A percentile compares a stretch with the other conserved stretches of the same genome.
These are phyloP conservation scores for Drosophila dunni DNA, from an alignment of 1,140 invertebrate species.

Conservation along the genomic window DNA sequence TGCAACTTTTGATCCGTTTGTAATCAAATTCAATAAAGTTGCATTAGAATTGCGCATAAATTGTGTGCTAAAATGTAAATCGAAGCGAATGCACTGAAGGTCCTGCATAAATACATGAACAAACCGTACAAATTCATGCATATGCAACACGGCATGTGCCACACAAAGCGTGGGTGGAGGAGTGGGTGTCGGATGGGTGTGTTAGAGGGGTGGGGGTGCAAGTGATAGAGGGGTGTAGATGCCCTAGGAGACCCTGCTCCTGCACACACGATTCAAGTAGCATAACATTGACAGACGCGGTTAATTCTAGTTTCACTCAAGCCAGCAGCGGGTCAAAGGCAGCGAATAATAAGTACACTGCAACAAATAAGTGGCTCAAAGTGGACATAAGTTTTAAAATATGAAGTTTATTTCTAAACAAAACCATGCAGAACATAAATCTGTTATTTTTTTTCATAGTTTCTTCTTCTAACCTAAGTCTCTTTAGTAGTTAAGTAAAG, in stretches of 20 bases:
- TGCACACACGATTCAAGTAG: constrained; percentile 35
- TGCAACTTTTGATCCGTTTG: constrained; percentile 33
- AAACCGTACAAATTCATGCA: constrained; percentile 47
- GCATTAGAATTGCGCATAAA: constrained; percentile 53
- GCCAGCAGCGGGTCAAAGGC: constrained; percentile 7
- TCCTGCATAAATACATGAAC: constrained; percentile 49
- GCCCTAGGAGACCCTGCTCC: not conserved
- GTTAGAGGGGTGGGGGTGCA: not conserved
- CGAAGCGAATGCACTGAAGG: constrained; percentile 49
- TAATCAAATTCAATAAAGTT: constrained; percentile 58
- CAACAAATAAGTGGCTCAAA: too few relatives aligned
- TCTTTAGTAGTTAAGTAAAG: too few relatives aligned
- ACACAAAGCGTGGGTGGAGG: not conserved
- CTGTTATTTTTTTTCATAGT: too few relatives aligned
- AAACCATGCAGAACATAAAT: too few relatives aligned
- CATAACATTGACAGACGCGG: constrained; percentile 50
- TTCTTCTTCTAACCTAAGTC: too few relatives aligned
- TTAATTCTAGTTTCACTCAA: constrained; percentile 42
- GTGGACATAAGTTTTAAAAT: too few relatives aligned
- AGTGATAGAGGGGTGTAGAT: not conserved
- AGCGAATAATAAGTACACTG: not conserved
- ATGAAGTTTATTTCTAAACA: too few relatives aligned
- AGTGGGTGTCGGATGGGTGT: not conserved
- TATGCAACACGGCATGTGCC: constrained; percentile 38
- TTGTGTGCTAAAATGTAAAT: constrained; percentile 44